Evolutionary conservation across 2,113 vertebrate species (phyloP).

Genomic region (Hipposideros armiger): DNA sequence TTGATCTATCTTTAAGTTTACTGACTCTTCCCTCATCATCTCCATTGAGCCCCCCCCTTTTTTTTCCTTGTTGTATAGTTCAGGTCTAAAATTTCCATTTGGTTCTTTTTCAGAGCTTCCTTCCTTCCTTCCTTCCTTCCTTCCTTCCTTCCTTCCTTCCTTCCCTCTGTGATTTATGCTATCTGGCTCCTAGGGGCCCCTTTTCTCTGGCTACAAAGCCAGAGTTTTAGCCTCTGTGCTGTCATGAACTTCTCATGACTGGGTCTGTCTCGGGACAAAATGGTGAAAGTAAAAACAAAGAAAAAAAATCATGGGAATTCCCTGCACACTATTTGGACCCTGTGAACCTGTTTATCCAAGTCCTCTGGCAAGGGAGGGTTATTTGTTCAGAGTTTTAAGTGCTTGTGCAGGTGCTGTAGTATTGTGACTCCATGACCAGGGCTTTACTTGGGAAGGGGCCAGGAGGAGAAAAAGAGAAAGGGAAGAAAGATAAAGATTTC

Average conservation of each 20-base stretch:
- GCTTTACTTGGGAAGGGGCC: neutral
- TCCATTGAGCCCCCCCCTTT: neutral
- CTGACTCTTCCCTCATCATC: neutral
- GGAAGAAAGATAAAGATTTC: neutral
- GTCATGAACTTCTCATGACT: neutral
- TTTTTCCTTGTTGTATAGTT: neutral
- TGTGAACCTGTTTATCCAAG: neutral
- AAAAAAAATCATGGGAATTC: neutral
- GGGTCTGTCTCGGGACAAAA: neutral
- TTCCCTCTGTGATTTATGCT: neutral
- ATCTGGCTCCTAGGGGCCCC: neutral
- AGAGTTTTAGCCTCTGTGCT: neutral
- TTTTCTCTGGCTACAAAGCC: neutral
- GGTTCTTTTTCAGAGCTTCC: neutral
- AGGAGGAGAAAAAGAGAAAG: neutral
- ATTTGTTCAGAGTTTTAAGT: neutral
- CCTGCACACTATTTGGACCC: neutral
- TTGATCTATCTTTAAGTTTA: neutral
- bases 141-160: too few species aligned
- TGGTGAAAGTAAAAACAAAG: neutral
- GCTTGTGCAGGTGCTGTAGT: neutral
- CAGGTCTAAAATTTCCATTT: neutral
- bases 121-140: too few species aligned
- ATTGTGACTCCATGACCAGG: neutral
- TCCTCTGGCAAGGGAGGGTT: neutral